Evolutionary conservation across 2,888 invertebrate species (phyloP), one percentile per base, ranked within the genome.

Genomic region (Lacanobia wlatinum): DNA sequence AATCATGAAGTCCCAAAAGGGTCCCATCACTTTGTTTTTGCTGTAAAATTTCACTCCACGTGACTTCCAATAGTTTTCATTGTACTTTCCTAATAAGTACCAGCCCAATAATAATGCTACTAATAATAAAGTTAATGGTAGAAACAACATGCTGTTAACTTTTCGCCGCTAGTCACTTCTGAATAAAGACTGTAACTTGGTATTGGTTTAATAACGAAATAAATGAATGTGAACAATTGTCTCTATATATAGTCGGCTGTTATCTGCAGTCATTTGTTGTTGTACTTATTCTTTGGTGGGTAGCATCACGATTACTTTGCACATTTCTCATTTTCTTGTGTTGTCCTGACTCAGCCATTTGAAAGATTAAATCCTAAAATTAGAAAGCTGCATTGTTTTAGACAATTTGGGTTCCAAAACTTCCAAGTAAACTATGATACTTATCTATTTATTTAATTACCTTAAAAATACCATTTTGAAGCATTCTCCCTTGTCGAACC

Each of bases 11-110:
- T 89, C 87, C 86, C 87, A 88, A 38, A 89, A 82, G 0, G 88
- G 76, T 1, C 91, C 80, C 21, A 55, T 9, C 58, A 80, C 71
- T 65, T 76, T 80, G 53, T 69, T 76, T 10, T 69, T 83, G 0
- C 76, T 70, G 28, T 80, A 62, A 60, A 84, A 82, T 10, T 75
- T 80, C 21, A 84, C 76, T 50, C 82, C 92, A n/a, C 92, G 90
- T 70, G 85, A 86, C 48, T 74, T 88, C 92, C 92, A 92, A 67
- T 92, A 92, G 9, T 40, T 66, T 73, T 90, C 89, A 86, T 90
- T 92, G 67, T 86, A 84, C 40, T 52, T 78, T 60, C 56, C 82
- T 70, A 52, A 48, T 65, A 21, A 68, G 60, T 73, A 78, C 66
- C 67, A 73, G 2, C 59, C 23, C 43, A 78, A 60, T 56, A 14